These are phyloP conservation scores for Meandrusa payeni DNA, from an alignment of 2,888 invertebrate genomes.

Conservation along the genomic window DNA sequence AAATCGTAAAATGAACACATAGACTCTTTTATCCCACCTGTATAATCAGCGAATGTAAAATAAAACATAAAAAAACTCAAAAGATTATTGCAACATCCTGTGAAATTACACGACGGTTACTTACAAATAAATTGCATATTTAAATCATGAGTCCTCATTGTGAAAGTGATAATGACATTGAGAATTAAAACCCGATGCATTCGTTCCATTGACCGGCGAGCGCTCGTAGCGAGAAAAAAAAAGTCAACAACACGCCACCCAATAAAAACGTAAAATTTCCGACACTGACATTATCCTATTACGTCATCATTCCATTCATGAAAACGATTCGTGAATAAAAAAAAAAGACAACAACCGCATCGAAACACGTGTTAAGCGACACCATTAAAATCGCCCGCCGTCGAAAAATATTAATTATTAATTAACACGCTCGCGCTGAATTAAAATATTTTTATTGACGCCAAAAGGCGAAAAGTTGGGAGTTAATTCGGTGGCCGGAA, in stretches of 20 bases:
- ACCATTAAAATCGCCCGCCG: constrained; percentile 64
- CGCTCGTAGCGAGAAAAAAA: constrained; percentile 64
- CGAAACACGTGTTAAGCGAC: constrained; percentile 73
- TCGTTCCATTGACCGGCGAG: constrained; percentile 71
- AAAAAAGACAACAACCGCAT: constrained; percentile 68
- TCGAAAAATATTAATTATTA: constrained; percentile 80
- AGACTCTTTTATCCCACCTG: too few species aligned
- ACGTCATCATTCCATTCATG: constrained; percentile 80
- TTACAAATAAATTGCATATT: constrained; percentile 35
- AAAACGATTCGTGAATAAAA: constrained; percentile 67
- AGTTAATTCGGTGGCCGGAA: constrained; percentile 77
- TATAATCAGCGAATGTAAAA: too few species aligned
- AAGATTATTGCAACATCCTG: neutral
- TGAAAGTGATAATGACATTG: constrained; percentile 80
- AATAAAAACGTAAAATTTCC: constrained; percentile 79
- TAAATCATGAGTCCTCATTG: constrained; percentile 59
- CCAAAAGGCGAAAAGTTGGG: constrained; percentile 73
- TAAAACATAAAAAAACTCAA: neutral
- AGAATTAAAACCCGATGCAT: constrained; percentile 75
- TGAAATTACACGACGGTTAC: constrained; percentile 28
- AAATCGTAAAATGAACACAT: too few species aligned
- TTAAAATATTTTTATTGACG: constrained; percentile 80
- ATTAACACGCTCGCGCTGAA: constrained; percentile 69
- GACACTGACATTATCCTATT: constrained; percentile 78
- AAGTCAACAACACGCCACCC: constrained; percentile 65